Evolutionary conservation across 2,888 invertebrate species (phyloP).

Genomic region (Oscheius sp.): DNA sequence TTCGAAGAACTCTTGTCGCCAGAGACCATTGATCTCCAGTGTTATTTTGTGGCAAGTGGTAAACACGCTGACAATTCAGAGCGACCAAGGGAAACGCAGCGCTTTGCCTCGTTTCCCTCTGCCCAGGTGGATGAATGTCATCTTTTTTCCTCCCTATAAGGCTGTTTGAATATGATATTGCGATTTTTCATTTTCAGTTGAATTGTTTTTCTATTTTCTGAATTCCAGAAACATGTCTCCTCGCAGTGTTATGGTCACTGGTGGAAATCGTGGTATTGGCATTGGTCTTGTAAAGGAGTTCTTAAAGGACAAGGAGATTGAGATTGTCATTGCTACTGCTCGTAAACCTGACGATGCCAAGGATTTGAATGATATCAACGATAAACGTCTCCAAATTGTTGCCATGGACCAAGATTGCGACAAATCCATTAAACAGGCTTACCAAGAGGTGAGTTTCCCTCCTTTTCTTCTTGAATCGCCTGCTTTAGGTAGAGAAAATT

Average conservation of each 20-base stretch:
- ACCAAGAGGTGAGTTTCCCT: not conserved
- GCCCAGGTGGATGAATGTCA: no score
- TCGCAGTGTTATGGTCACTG: conserved; percentile 26
- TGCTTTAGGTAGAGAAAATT: conserved; percentile 29
- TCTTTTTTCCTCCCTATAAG: no score
- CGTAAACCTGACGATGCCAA: conserved; percentile 28
- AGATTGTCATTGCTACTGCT: conserved; percentile 25
- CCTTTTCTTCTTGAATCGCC: not conserved
- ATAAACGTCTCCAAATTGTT: conserved; percentile 10
- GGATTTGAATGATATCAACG: not conserved
- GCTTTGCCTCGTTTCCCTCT: no score
- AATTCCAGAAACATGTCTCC: conserved; percentile 20
- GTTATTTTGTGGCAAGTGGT: no score
- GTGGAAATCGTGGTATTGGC: conserved; percentile 37
- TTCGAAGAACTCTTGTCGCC: no score
- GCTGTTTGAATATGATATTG: no score
- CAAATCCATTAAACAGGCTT: conserved; percentile 27
- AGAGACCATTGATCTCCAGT: no score
- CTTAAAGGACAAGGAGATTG: conserved; percentile 28
- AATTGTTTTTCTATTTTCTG: no score
- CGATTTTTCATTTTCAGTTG: no score
- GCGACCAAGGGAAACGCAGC: no score
- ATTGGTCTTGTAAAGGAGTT: conserved; percentile 26
- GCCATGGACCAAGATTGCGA: conserved; percentile 25
- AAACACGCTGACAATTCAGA: no score